Conservation (phyloP, 2,113 vertebrate genomes). For the Perca schrenkii region DNA sequence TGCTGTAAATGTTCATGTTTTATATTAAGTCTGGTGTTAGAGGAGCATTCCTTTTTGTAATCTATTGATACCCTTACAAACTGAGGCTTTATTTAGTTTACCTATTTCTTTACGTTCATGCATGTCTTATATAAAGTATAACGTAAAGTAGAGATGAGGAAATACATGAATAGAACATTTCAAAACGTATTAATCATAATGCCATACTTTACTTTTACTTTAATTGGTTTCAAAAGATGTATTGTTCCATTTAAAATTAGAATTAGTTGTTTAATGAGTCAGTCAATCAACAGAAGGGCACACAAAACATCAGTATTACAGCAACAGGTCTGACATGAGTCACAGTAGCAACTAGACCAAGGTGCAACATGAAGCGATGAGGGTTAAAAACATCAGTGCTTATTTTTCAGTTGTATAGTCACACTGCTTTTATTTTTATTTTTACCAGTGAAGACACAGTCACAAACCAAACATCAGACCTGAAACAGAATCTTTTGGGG, state of each 20-base stretch:
- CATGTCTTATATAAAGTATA: neutral
- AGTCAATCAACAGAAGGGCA: neutral
- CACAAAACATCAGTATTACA: neutral
- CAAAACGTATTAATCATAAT: neutral
- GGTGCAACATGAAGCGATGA: neutral
- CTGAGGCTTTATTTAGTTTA: no score
- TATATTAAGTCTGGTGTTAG: neutral
- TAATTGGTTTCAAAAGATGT: neutral
- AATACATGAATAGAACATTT: neutral
- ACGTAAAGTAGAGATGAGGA: neutral
- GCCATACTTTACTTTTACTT: neutral
- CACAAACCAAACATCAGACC: no score
- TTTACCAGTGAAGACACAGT: no score
- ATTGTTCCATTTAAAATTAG: neutral
- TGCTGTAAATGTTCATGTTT: neutral
- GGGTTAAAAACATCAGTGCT: neutral
- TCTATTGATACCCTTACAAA: no score
- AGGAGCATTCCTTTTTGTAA: neutral
- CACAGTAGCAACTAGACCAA: neutral
- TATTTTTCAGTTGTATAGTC: neutral
- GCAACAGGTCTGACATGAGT: neutral
- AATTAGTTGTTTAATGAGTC: neutral
- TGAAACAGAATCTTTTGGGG: neutral
- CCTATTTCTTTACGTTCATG: neutral
- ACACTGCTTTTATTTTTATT: neutral